A percentile compares a stretch with the other conserved stretches of the same genome.
Conservation (phyloP, 2,113 vertebrate species). For the Trematomus loennbergii region DNA sequence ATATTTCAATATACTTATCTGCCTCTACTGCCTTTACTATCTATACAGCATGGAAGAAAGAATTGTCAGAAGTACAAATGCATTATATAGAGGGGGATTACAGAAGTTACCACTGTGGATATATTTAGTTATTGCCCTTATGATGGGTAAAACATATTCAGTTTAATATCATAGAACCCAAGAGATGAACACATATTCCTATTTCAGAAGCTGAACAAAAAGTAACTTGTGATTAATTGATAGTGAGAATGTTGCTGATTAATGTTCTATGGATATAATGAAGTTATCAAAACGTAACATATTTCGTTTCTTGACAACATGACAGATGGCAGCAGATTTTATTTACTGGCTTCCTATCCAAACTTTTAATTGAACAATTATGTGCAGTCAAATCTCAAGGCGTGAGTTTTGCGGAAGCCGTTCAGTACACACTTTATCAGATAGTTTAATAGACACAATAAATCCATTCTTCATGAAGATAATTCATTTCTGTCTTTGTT, state of each 20-base stretch:
- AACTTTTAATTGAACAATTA: neutral
- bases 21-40: constrained; percentile 10
- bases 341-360: neutral
- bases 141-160: too few relatives aligned
- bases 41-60: neutral
- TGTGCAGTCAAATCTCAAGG: neutral
- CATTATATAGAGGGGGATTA: constrained; percentile 35
- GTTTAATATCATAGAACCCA: too few relatives aligned
- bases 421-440: neutral
- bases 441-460: neutral
- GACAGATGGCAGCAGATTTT: neutral
- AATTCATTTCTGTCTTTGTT: neutral
- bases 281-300: neutral
- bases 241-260: neutral
- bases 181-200: neutral
- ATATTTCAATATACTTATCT: constrained; percentile 45
- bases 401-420: neutral
- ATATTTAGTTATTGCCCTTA: neutral
- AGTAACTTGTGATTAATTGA: neutral
- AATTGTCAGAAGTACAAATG: constrained; percentile 26
- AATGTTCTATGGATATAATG: neutral
- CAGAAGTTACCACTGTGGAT: neutral
- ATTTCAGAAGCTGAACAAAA: neutral
- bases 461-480: neutral
- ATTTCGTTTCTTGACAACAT: neutral